Evolutionary conservation across 2,113 vertebrate genomes (phyloP).

Genomic region (Apodemus speciosus): DNA sequence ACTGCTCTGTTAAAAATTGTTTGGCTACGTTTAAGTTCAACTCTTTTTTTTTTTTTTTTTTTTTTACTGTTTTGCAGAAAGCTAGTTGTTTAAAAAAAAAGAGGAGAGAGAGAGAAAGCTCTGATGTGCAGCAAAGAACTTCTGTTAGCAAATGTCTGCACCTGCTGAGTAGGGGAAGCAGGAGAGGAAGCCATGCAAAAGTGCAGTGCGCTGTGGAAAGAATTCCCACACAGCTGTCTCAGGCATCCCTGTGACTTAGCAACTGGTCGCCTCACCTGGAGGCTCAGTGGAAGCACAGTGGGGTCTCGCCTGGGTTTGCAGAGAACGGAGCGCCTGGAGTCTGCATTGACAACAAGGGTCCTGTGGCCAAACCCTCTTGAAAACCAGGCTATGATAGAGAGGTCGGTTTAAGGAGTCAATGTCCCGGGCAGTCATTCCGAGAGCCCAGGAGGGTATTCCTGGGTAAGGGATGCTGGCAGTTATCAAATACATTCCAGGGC

Average conservation of each 20-base stretch:
- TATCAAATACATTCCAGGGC: not conserved
- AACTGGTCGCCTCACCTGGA: not conserved
- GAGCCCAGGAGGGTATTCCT: not conserved
- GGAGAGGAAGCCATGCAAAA: not conserved
- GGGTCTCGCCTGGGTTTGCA: not conserved
- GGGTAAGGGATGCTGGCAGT: not conserved
- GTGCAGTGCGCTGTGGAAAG: not conserved
- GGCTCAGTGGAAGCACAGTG: not conserved
- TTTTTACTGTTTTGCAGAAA: slow-evolving; percentile 71
- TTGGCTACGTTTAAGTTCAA: slow-evolving; percentile 60
- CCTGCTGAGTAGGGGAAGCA: slow-evolving; percentile 34
- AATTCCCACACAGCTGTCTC: not conserved
- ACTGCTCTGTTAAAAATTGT: slow-evolving; percentile 67
- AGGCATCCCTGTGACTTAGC: not conserved
- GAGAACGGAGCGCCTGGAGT: not conserved
- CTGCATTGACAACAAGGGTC: not conserved
- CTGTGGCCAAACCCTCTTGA: not conserved
- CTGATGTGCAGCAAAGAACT: slow-evolving; percentile 64
- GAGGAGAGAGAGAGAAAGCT: not conserved
- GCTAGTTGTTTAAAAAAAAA: slow-evolving; percentile 61
- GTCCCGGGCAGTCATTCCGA: not conserved
- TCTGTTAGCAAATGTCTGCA: slow-evolving; percentile 67
- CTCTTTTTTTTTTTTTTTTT: slow-evolving; percentile 37
- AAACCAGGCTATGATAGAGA: not conserved
- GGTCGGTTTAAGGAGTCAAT: not conserved